phyloP scores from a whole-genome alignment of 2,113 vertebrate species.

The Microtus montanus region DNA sequence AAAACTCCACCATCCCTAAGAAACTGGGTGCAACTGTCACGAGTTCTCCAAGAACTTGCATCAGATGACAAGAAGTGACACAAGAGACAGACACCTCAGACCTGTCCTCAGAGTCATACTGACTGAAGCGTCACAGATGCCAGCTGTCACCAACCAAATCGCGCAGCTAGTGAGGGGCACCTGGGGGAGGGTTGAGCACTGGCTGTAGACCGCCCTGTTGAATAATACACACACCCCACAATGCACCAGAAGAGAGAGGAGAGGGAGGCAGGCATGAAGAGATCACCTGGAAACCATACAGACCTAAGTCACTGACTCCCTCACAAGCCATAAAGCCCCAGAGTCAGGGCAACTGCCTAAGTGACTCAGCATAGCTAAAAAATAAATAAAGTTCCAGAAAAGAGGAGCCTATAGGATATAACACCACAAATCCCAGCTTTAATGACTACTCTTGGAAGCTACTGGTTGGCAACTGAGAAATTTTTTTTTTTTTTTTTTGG shows the following conservation, averaged over 20 bases:
- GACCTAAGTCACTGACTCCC: neutral
- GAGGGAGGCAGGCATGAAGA: neutral
- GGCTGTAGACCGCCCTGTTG: too few relatives aligned
- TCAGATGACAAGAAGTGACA: neutral
- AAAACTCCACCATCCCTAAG: neutral
- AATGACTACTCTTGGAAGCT: neutral
- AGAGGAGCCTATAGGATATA: neutral
- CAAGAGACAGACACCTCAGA: neutral
- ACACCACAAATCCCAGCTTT: neutral
- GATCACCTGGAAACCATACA: neutral
- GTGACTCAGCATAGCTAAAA: neutral
- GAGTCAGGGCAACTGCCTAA: neutral
- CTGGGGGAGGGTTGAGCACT: too few relatives aligned
- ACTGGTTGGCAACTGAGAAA: neutral
- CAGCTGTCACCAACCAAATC: neutral
- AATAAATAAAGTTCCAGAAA: neutral
- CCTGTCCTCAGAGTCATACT: neutral
- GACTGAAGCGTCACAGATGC: neutral
- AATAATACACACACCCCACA: too few relatives aligned
- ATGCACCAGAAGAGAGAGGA: neutral
- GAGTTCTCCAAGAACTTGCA: neutral
- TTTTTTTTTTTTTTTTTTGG: too few relatives aligned
- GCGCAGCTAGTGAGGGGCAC: rapidly evolving
- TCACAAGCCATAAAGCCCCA: neutral
- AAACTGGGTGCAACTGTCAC: neutral